Base-by-base conservation (phyloP, 2,888 invertebrate species). In the Ypsolopha sequella region DNA sequence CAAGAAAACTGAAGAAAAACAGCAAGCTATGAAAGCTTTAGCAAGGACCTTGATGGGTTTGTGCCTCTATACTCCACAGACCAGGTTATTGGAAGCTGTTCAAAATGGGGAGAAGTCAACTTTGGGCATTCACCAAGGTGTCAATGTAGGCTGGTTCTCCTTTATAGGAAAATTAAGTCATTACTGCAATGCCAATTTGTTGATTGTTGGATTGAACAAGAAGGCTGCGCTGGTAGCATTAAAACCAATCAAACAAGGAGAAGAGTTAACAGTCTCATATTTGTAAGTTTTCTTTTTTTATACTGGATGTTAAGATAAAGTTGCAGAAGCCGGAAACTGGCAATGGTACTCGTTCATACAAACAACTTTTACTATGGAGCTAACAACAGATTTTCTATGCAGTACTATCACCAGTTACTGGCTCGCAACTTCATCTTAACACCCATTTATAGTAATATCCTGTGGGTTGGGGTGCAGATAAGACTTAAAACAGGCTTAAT, bases 151-250 rank as follows among this genome's bases (percentile, higher is more conserved):
- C 10, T 55, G 33, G 38, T 53, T 54, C n/a, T 34, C 54, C 1
- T 56, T 56, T 48, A 34, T 50, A 3, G 51, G 54, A 13, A 55
- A 52, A 34, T 36, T 56, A 11, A 52, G 44, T 38, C 50, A 55
- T 36, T 11, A 13, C 6, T 55, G 55, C 44, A 41, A 52, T n/a
- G 39, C 56, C 1, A 56, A 56, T 36, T 6, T 55, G 9, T 9
- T 54, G 35, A 43, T 39, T 9, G 36, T 56, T 14, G 51, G 51
- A 4, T 35, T 55, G 0, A 44, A 54, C 10, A 50, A 56, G 34
- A 49, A 41, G n/a, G 38, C 54, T 34, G 55, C 50, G 1, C 41
- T 56, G n/a, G 36, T 56, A 1, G 51, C 56, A 47, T 8, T 51
- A 6, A 36, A 46, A 35, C 49, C 53, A 24, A 53, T 56, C 6